phyloP scores from a whole-genome alignment of 2,888 invertebrate species.

The Penaeus monodon region DNA sequence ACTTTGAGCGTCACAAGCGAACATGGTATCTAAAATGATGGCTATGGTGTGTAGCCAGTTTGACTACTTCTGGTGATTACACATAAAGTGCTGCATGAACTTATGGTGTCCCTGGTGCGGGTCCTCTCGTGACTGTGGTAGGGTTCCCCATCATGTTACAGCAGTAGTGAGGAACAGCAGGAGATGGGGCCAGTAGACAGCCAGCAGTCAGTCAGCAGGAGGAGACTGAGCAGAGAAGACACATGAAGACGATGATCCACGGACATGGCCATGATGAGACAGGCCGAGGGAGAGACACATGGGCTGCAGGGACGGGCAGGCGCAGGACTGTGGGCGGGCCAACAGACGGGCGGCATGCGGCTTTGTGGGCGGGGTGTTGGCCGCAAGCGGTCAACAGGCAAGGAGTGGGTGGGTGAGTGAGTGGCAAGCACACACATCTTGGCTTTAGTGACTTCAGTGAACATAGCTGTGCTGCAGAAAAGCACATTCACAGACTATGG shows the following conservation, averaged over 20 bases:
- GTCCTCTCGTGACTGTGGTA: constrained; percentile 23
- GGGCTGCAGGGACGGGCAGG: constrained; percentile 31
- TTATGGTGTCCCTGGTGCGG: constrained; percentile 28
- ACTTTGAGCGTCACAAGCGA: no score
- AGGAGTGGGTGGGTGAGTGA: background rate
- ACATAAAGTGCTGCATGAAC: background rate
- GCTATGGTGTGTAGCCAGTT: no score
- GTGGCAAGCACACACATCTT: background rate
- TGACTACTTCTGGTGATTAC: no score
- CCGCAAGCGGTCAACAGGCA: constrained; percentile 42
- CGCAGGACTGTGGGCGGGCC: constrained; percentile 41
- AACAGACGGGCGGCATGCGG: constrained; percentile 50
- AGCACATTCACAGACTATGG: no score
- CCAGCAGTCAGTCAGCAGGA: constrained; percentile 34
- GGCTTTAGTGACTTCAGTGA: no score
- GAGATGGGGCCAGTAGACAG: constrained; percentile 54
- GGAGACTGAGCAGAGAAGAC: constrained; percentile 54
- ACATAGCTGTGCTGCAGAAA: no score
- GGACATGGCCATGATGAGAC: constrained; percentile 7
- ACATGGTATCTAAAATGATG: no score
- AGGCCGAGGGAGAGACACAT: constrained; percentile 26
- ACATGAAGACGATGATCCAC: constrained; percentile 30
- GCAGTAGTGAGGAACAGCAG: constrained; percentile 51
- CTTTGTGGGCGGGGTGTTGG: constrained; percentile 55
- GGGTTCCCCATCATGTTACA: constrained; percentile 19